Percentiles rank a stretch among this genome's conserved stretches.
phyloP scores from a whole-genome alignment of 2,113 vertebrate species.

The Otus sunia region DNA sequence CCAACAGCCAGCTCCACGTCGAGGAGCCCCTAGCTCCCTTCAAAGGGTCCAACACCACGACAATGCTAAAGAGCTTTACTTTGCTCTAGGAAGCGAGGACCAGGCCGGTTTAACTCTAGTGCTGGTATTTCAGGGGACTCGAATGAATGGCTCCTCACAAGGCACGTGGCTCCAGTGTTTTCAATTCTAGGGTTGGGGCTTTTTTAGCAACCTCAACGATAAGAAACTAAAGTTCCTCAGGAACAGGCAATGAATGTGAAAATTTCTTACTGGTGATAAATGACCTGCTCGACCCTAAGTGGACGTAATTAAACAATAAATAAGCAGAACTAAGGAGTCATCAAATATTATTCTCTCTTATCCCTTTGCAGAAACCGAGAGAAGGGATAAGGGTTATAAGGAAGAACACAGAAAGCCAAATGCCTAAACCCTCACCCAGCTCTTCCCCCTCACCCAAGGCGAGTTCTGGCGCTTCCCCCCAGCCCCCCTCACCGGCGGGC shows the following conservation, averaged over 20 bases:
- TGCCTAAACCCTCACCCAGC: not conserved
- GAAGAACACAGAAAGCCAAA: not conserved
- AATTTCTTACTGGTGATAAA: not conserved
- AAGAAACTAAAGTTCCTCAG: not conserved
- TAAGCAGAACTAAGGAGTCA: not conserved
- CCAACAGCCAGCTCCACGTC: not conserved
- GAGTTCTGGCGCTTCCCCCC: too few species aligned
- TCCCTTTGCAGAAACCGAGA: accelerated
- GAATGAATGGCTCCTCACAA: not conserved
- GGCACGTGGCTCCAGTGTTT: not conserved
- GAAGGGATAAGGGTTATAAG: accelerated
- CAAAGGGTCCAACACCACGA: not conserved
- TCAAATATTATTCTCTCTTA: too few species aligned
- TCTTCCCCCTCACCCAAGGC: not conserved
- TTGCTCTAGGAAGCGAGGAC: not conserved
- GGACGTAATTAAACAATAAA: not conserved
- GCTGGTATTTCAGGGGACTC: not conserved
- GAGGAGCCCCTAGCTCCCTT: not conserved
- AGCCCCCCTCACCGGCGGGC: not conserved
- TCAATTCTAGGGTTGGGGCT: accelerated
- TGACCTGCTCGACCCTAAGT: too few species aligned
- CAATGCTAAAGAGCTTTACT: too few species aligned
- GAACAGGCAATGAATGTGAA: not conserved
- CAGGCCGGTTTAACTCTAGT: too few species aligned
- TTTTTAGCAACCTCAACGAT: not conserved